Percentiles rank a stretch among this genome's conserved stretches.
Evolutionary conservation across 2,888 invertebrate species (phyloP).

Genomic region (Metallyticus violacea): DNA sequence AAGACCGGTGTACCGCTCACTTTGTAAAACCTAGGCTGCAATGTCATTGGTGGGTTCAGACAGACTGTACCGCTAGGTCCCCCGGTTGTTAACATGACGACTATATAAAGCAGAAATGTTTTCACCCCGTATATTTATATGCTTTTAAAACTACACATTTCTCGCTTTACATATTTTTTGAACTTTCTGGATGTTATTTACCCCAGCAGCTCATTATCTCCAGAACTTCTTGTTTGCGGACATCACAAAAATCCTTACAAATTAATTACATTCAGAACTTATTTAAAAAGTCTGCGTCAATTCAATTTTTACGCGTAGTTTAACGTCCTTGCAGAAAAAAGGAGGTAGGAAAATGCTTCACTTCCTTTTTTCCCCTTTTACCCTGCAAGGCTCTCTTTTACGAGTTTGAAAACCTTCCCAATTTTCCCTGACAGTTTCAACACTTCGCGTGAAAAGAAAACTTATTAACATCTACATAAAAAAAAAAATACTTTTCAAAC

Average conservation of each 20-base stretch:
- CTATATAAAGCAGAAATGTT: no score
- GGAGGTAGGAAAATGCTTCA: no score
- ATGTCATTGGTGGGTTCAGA: no score
- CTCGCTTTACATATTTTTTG: no score
- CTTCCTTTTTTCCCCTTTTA: not conserved
- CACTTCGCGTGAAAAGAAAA: not conserved
- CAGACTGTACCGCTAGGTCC: no score
- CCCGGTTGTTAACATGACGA: no score
- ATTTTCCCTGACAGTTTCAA: not conserved
- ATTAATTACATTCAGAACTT: not conserved
- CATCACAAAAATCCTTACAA: not conserved
- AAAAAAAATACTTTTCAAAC: not conserved
- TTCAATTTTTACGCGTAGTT: not conserved
- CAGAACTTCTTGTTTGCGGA: not conserved
- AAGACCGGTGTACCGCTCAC: no score
- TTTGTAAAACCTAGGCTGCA: no score
- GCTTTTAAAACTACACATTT: no score
- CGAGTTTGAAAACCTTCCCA: not conserved
- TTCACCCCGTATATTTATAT: no score
- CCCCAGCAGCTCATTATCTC: no score
- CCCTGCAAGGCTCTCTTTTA: not conserved
- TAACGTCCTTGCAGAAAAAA: not conserved
- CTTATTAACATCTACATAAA: not conserved
- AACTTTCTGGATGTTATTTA: no score
- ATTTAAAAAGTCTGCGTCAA: not conserved